A percentile compares a stretch with the other conserved stretches of the same genome.
Evolutionary conservation across 2,888 invertebrate species (phyloP).

Genomic region (Machimus rusticus): DNA sequence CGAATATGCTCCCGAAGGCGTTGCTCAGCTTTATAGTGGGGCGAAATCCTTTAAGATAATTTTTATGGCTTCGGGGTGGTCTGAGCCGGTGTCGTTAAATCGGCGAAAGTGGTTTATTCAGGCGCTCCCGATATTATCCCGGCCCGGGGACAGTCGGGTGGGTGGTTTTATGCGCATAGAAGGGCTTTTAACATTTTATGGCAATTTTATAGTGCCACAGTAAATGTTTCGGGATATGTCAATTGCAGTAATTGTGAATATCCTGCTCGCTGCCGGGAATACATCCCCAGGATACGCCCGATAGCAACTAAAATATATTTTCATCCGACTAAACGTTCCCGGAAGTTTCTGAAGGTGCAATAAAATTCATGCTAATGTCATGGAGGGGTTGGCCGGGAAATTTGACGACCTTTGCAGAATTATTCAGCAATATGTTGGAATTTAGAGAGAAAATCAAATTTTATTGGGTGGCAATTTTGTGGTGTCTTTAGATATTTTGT

Average conservation of each 20-base stretch:
- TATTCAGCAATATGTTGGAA: slow-evolving; percentile 7
- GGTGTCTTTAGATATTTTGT: background rate
- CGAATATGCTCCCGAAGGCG: slow-evolving; percentile 7
- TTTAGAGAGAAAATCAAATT: background rate
- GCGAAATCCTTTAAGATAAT: slow-evolving; percentile 21
- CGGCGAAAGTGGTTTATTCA: slow-evolving; percentile 22
- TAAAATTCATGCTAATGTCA: background rate
- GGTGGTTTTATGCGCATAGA: slow-evolving; percentile 5
- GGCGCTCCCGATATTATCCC: background rate
- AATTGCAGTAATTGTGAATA: slow-evolving; percentile 21
- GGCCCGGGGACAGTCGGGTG: background rate
- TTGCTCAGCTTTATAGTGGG: background rate
- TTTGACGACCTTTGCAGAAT: slow-evolving; percentile 9
- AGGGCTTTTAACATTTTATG: slow-evolving; percentile 19
- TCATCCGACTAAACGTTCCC: background rate
- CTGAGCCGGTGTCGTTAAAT: slow-evolving; percentile 13
- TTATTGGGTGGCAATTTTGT: background rate
- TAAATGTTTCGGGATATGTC: slow-evolving; percentile 26
- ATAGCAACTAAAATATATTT: background rate
- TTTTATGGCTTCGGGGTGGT: background rate
- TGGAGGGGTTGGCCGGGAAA: background rate
- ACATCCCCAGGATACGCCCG: background rate
- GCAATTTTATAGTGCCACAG: slow-evolving; percentile 16
- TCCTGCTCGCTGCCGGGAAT: background rate
- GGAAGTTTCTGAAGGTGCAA: background rate